Conservation (phyloP, 2,797 vertebrate species). For the Amblyraja radiata region DNA sequence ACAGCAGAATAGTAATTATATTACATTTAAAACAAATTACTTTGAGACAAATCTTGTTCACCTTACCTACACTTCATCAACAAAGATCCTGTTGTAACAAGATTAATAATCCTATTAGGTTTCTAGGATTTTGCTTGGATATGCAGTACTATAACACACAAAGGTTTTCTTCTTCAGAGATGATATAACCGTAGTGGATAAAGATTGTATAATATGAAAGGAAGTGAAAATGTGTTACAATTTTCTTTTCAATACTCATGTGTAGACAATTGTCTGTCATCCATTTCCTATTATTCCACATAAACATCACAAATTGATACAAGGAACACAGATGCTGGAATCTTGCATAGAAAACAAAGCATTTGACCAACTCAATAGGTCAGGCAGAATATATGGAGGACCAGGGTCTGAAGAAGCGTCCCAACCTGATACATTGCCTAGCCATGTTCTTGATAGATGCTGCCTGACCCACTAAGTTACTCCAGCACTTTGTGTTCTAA, state of each 20-base stretch:
- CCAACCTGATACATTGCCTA: no score
- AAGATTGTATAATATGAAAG: background rate
- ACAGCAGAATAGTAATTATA: background rate
- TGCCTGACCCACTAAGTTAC: no score
- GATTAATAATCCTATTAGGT: background rate
- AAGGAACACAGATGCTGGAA: no score
- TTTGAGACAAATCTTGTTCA: background rate
- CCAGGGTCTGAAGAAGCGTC: no score
- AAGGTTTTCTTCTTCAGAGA: background rate
- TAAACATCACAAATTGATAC: background rate
- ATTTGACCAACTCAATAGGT: no score
- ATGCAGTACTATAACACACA: background rate
- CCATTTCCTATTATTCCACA: background rate
- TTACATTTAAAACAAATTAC: background rate
- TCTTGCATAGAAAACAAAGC: no score
- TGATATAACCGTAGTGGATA: background rate
- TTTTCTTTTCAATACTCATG: no score
- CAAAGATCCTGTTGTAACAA: background rate
- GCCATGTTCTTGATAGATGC: no score
- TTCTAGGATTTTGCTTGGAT: background rate
- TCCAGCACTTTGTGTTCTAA: no score
- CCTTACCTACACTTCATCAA: background rate
- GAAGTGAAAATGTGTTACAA: background rate
- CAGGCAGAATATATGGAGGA: no score
- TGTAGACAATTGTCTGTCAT: background rate